Evolutionary conservation across 2,888 invertebrate species (phyloP).

Genomic region (Macropis europaea): DNA sequence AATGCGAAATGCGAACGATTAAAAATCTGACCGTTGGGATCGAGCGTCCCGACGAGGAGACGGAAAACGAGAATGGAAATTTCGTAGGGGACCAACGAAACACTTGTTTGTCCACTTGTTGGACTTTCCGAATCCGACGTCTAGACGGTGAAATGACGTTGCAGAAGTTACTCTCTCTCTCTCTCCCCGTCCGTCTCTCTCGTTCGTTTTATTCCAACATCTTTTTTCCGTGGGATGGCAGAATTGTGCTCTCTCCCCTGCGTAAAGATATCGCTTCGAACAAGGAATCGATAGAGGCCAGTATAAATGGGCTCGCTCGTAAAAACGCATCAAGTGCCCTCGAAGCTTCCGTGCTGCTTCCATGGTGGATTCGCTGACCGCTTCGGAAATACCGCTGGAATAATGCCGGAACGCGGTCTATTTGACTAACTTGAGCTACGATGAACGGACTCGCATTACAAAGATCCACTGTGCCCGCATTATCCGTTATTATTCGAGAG

Average conservation of each 20-base stretch:
- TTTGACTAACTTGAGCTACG: constrained; percentile 32
- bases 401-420: constrained; percentile 7
- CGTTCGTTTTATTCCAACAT: no score
- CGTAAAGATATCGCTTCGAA: constrained; percentile 9
- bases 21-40: not conserved
- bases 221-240: not conserved
- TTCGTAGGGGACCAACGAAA: not conserved
- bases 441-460: constrained; percentile 19
- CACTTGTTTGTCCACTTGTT: constrained; percentile 41
- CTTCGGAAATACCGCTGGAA: constrained; percentile 3
- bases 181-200: no score
- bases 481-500: constrained; percentile 42
- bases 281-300: constrained; percentile 19
- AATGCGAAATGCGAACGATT: not conserved
- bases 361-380: constrained; percentile 18
- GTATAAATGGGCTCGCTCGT: constrained; percentile 15
- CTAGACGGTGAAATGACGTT: constrained; percentile 17
- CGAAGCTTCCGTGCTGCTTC: constrained; percentile 4
- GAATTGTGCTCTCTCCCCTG: not conserved
- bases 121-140: constrained; percentile 21
- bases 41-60: not conserved
- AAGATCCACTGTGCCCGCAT: constrained; percentile 9
- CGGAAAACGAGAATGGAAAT: constrained; percentile 3
- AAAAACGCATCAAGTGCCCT: constrained; percentile 22
- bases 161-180: not conserved